Percentiles rank a stretch among this genome's conserved stretches.
Conservation (phyloP, 2,797 vertebrate species). For the Tarsius wallacei region DNA sequence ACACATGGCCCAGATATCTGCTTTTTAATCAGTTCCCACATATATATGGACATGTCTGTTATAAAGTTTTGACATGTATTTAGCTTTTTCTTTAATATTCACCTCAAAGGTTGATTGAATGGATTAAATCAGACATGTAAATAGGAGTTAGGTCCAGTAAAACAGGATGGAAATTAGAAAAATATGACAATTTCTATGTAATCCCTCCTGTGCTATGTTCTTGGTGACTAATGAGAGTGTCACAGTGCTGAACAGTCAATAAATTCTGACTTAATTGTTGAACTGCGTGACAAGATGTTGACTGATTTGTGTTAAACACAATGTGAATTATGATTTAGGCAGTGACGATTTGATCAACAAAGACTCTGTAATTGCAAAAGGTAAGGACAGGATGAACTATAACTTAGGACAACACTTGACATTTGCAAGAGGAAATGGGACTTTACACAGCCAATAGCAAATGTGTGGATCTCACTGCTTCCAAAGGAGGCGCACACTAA, state of each 20-base stretch:
- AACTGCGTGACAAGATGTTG: background rate
- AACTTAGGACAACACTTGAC: conserved; percentile 53
- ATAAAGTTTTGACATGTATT: background rate
- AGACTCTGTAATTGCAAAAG: background rate
- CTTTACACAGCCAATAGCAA: conserved; percentile 69
- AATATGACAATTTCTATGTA: background rate
- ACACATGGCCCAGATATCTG: background rate
- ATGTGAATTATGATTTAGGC: background rate
- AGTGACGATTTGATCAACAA: conserved; percentile 1
- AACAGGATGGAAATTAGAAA: background rate
- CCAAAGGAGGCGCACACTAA: conserved; percentile 39
- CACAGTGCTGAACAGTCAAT: background rate
- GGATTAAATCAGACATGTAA: conserved; percentile 6
- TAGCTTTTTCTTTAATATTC: conserved; percentile 32
- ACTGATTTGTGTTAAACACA: background rate
- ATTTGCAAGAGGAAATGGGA: conserved; percentile 82
- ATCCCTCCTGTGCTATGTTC: background rate
- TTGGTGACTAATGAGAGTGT: background rate
- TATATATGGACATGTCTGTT: background rate
- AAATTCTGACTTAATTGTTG: background rate
- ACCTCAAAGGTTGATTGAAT: background rate
- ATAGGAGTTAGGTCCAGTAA: background rate
- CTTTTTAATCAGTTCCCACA: background rate
- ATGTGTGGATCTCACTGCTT: conserved; percentile 48
- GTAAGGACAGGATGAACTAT: conserved; percentile 62